Percentiles rank a stretch among this genome's conserved stretches.
Conservation (phyloP, 2,113 vertebrate genomes). For the Perca fluviatilis region DNA sequence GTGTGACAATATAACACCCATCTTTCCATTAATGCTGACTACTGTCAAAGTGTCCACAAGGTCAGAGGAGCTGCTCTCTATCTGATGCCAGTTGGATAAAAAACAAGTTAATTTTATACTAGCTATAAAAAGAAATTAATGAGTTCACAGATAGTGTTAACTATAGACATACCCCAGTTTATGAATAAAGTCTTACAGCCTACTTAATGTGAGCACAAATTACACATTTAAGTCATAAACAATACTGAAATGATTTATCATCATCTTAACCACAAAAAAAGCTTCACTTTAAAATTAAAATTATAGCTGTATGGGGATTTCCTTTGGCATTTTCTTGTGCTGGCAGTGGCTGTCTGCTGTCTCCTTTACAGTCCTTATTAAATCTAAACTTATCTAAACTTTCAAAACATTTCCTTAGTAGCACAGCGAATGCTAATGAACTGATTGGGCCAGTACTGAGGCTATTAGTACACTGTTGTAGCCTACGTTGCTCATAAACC, state of each 20-base stretch:
- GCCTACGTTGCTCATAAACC: not conserved
- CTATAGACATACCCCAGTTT: not conserved
- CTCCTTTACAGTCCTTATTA: not conserved
- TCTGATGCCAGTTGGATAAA: slow-evolving; percentile 1
- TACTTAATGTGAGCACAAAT: not conserved
- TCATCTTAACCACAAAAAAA: not conserved
- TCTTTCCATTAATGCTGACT: slow-evolving; percentile 6
- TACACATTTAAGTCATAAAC: slow-evolving; percentile 4
- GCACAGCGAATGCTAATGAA: not conserved
- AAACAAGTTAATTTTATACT: slow-evolving; percentile 21
- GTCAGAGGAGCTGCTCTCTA: slow-evolving; percentile 7
- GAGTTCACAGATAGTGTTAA: slow-evolving; percentile 13
- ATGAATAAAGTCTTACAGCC: not conserved
- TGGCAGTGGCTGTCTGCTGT: not conserved
- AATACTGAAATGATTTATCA: slow-evolving; percentile 2
- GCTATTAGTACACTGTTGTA: not conserved
- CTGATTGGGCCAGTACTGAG: not conserved
- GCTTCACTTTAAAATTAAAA: not conserved
- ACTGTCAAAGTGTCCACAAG: slow-evolving; percentile 6
- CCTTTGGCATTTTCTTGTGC: not conserved
- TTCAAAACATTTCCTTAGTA: not conserved
- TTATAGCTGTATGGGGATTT: not conserved
- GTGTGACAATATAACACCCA: not conserved
- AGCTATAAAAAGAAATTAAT: slow-evolving; percentile 20
- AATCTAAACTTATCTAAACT: not conserved